Base-by-base conservation (phyloP, 1,140 invertebrate species). In the Drosophila paulistorum region DNA sequence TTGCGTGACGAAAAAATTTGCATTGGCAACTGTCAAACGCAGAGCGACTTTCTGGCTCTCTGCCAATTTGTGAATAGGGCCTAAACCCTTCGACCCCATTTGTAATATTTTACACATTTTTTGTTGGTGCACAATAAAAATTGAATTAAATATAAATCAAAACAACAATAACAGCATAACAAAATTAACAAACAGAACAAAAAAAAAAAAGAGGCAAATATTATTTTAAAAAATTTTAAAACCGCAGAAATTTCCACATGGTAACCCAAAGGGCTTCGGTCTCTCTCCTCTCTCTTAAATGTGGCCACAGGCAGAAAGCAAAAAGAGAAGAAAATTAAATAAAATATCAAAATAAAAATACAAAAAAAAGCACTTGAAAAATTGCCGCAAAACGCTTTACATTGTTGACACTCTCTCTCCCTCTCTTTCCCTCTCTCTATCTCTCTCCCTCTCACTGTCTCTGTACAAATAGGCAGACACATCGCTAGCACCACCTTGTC, bases 131-230 rank as follows among this genome's bases (percentile, higher is more conserved):
- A 83, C 84, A 89, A 83, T 89, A 87, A 87, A 89, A 87, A 87
- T 87, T 89, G 84, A 83, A 87, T 87, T 83, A 87, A 87, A 87
- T 89, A 89, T 87, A 87, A 87, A 87, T 87, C 83, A 87, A 73
- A 71, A 65, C 62, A 81, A 81, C 78, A 81, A 82, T 68, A 66
- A 74, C 55, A 57, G n/a, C 37, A 37, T 30, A 65, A 59, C 14
- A 55, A 26, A 26, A 41, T 37, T 23, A 48, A 17, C 11, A 42
- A 60, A 67, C 66, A 37, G 14, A 61, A 42, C 30, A 20, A 60
- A 41, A 23, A 13, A 54, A 39, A 62, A n/a, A 20, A 23, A 14
- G 59, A 39, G 57, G 11, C 37, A 6, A 37, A n/a, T 10, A 48
- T 23, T 23, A n/a, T 11, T 23, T 11, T 23, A 4, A 20, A 86